phyloP scores from a whole-genome alignment of 30 jellyfish, hydroid and myxozoan species.

The Rhopilema esculentum region DNA sequence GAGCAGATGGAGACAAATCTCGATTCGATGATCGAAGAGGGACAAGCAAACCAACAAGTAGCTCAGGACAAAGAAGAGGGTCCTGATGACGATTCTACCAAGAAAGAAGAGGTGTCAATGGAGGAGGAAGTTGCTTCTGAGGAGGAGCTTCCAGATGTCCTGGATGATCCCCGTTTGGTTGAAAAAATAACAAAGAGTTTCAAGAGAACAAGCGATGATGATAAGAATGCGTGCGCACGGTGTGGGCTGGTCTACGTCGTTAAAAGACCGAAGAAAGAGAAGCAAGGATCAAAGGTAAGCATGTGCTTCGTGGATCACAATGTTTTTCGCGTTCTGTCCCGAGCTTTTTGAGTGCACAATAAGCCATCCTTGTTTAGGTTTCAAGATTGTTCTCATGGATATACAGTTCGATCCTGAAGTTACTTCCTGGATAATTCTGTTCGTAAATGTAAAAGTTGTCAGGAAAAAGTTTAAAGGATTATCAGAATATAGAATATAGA shows the following conservation, averaged over 20 bases:
- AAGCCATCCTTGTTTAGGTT: not conserved
- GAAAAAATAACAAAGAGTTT: constrained; percentile 71
- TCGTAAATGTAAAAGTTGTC: too few species aligned
- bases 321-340: too few species aligned
- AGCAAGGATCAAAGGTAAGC: constrained; percentile 41
- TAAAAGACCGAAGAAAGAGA: constrained; percentile 81
- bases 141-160: constrained; percentile 19
- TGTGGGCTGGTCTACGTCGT: constrained; percentile 78
- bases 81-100: not conserved
- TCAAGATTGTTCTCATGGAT: too few species aligned
- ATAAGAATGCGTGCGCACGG: constrained; percentile 86
- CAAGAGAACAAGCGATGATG: constrained; percentile 69
- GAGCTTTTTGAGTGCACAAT: not conserved
- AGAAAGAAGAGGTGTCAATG: not conserved
- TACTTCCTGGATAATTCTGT: too few species aligned
- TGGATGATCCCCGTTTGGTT: constrained; percentile 63
- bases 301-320: too few species aligned
- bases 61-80: not conserved
- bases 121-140: constrained; percentile 20
- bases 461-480: too few species aligned
- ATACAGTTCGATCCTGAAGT: too few species aligned
- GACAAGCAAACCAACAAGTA: not conserved
- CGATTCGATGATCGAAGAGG: not conserved
- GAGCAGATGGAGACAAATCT: constrained; percentile 1
- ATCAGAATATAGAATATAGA: too few species aligned